Evolutionary conservation across 2,113 vertebrate genomes (phyloP), one percentile per base, ranked within the genome.

Genomic region (Centropus bengalensis): DNA sequence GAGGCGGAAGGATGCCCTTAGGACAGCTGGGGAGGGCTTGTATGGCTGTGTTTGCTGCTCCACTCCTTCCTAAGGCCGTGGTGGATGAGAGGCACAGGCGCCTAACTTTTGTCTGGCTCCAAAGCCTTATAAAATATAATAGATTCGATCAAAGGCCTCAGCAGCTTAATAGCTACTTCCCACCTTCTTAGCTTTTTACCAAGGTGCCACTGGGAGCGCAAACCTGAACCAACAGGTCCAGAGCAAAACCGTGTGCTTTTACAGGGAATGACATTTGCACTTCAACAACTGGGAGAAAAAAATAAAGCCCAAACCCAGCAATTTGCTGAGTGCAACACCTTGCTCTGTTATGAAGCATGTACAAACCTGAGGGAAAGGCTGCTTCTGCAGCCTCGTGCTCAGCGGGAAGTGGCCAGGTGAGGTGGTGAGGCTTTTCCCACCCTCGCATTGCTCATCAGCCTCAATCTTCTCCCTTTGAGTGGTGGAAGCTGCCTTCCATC

Each of bases 91-190:
- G 51, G 68, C 60, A 67, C 36, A 81, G 47, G 71, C 14, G 4
- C n/a, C 59, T 21, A 58, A 81, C 15, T 71, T 89, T 42, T 92
- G 78, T 69, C 69, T 5, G 5, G 67, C 38, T 95, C 75, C 51
- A 64, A 85, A 88, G 44, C 63, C 77, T 95, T 32, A 36, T 95
- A 95, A 97, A 94, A 91, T 30, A 58, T 62, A 96, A 95, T 36
- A 92, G 88, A 76, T 8, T 71, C 92, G 85, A 97, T 97, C 87
- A 98, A 97, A 97, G 62, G 14, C 45, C 55, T 64, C 33, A 64
- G 68, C 52, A 90, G 47, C 64, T 95, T 96, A 96, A 96, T 68
- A 94, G 60, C 52, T 54, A 52, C 78, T 74, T 96, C 86, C 51
- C 91, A 70, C 38, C 79, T 95, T 85, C 66, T 86, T 58, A 88